These are phyloP conservation scores for Metopia argyrocephala DNA, from an alignment of 2,888 invertebrate species.

Conservation along the genomic window DNA sequence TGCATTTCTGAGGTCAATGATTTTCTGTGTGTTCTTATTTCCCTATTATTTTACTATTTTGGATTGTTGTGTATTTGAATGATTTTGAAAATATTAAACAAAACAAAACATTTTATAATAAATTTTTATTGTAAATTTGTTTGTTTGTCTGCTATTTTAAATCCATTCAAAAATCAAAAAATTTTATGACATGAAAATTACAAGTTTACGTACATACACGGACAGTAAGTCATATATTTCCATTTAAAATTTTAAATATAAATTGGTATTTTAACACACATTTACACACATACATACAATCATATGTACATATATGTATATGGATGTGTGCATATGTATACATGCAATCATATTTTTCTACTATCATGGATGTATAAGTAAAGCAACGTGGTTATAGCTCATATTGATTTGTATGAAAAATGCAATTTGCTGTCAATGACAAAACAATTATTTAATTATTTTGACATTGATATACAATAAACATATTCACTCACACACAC, in stretches of 20 bases:
- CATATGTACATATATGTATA: background rate
- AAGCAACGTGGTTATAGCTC: background rate
- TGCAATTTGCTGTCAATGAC: slow-evolving; percentile 53
- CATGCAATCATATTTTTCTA: background rate
- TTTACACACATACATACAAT: background rate
- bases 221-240: background rate
- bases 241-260: background rate
- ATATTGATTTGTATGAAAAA: slow-evolving; percentile 34
- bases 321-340: background rate
- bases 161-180: slow-evolving; percentile 12
- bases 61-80: background rate
- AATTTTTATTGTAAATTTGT: slow-evolving; percentile 10
- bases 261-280: no score
- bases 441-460: slow-evolving; percentile 58
- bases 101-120: slow-evolving; percentile 27
- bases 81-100: slow-evolving; percentile 19
- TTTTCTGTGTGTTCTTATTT: background rate
- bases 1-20: background rate
- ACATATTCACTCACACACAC: background rate
- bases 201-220: no score
- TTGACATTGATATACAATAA: slow-evolving; percentile 56
- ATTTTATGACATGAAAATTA: slow-evolving; percentile 7
- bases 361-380: background rate
- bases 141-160: background rate
- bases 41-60: no score